A percentile compares a stretch with the other conserved stretches of the same genome.
Conservation (phyloP, 2,888 invertebrate species). For the Pristionchus entomophagus region DNA sequence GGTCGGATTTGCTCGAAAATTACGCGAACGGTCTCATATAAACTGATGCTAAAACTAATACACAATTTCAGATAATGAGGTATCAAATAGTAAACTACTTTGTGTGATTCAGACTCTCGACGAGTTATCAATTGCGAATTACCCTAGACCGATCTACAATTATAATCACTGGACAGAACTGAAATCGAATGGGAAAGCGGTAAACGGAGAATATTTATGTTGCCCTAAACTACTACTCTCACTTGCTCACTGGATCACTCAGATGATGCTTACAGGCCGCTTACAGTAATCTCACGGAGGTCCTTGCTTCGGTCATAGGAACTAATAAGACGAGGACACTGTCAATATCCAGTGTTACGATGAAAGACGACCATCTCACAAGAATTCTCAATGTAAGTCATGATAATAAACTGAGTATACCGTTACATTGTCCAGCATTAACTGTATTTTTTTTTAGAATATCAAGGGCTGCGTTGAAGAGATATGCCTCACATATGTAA, state of each 20-base stretch:
- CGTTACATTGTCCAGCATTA: neutral
- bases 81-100: no score
- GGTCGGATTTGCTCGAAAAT: no score
- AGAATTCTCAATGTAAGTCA: neutral
- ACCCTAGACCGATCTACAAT: neutral
- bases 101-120: slow-evolving; percentile 1
- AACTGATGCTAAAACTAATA: no score
- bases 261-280: neutral
- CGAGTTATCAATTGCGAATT: neutral
- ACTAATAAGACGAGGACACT: neutral
- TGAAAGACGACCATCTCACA: neutral
- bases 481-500: slow-evolving; percentile 13
- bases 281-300: neutral
- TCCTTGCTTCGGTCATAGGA: neutral
- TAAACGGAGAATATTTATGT: no score
- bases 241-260: no score
- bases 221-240: no score
- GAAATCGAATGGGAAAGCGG: neutral
- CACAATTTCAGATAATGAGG: no score
- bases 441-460: neutral
- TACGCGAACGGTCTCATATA: no score
- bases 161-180: neutral
- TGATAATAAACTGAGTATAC: neutral
- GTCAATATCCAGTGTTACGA: neutral
- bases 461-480: neutral